Percentiles rank a stretch among this genome's conserved stretches.
Conservation (phyloP, 2,797 vertebrate species). For the Threskiornis aethiopicus region DNA sequence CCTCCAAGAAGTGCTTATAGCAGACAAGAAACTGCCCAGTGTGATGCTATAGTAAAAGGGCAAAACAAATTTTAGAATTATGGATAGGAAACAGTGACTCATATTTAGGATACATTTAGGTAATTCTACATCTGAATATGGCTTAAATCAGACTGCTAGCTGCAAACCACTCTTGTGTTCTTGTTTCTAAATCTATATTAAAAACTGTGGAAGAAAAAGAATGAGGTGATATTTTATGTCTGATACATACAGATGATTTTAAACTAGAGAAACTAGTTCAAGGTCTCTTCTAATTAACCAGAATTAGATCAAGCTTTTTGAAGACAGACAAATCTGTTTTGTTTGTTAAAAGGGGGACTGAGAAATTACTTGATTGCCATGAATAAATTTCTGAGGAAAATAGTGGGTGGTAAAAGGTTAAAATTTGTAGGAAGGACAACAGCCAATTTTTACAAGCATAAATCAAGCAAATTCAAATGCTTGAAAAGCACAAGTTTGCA, state of each 20-base stretch:
- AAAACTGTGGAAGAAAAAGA: not conserved
- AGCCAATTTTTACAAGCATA: not conserved
- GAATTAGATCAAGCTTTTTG: not conserved
- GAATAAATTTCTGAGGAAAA: not conserved
- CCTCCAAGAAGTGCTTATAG: not conserved
- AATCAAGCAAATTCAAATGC: not conserved
- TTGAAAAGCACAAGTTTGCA: not conserved
- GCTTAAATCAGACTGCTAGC: not conserved
- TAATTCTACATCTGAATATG: not conserved
- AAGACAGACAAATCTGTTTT: not conserved
- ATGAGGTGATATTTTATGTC: not conserved
- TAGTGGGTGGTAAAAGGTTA: not conserved
- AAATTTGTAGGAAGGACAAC: not conserved
- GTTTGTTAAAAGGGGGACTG: not conserved
- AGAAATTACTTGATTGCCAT: not conserved
- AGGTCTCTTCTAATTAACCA: not conserved
- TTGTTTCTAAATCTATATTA: not conserved
- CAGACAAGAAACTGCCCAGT: not conserved
- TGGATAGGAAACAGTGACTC: not conserved
- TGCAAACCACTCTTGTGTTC: not conserved
- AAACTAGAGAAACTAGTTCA: not conserved
- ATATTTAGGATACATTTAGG: not conserved
- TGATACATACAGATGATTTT: not conserved
- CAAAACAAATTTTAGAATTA: not conserved
- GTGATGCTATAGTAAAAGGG: not conserved